phyloP scores from a whole-genome alignment of 2,113 vertebrate species.

The Mixornis gularis region DNA sequence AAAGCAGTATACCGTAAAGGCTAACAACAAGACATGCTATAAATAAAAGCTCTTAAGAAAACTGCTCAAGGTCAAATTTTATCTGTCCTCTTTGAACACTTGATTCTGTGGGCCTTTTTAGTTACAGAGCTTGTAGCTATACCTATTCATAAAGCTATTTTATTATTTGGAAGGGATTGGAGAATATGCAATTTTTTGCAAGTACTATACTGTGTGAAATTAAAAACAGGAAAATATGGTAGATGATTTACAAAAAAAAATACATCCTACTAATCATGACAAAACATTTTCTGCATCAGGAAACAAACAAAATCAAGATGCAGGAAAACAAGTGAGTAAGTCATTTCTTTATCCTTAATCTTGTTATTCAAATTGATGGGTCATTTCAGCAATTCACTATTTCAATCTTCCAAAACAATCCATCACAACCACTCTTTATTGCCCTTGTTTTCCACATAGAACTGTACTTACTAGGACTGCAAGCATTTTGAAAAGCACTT shows the following conservation, averaged over 20 bases:
- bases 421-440: neutral
- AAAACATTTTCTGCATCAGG: neutral
- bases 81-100: neutral
- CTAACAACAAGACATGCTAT: conserved; percentile 30
- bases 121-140: neutral
- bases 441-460: neutral
- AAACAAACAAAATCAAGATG: neutral
- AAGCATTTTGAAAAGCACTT: neutral
- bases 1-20: conserved; percentile 1
- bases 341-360: neutral
- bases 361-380: neutral
- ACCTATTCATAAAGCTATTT: neutral
- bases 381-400: neutral
- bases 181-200: neutral
- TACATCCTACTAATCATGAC: neutral
- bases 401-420: neutral
- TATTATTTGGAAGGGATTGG: neutral
- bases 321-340: neutral
- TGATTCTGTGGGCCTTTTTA: neutral
- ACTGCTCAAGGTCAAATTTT: conserved; percentile 25
- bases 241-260: neutral
- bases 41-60: conserved; percentile 40
- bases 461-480: neutral
- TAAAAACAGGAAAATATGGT: neutral
- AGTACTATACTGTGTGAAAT: neutral